These are phyloP conservation scores for Orchesellides sinensis DNA, from an alignment of 2,888 invertebrate genomes.

Conservation along the genomic window DNA sequence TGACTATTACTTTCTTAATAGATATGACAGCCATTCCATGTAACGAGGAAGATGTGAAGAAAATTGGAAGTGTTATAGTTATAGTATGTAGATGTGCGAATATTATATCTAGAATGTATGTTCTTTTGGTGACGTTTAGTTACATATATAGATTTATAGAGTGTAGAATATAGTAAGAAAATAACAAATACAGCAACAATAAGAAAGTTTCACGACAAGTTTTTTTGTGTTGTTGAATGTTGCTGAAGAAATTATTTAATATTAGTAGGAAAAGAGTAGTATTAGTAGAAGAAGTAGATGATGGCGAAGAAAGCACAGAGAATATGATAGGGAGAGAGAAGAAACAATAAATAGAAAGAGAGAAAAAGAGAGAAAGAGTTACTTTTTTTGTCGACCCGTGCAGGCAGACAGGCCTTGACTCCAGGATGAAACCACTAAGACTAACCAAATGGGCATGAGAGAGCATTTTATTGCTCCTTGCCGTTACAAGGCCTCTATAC, in stretches of 20 bases:
- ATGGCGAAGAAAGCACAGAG: not conserved
- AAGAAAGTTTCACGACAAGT: conserved; percentile 18
- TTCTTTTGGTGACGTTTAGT: not conserved
- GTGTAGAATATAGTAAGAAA: not conserved
- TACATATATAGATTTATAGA: not conserved
- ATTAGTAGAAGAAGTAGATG: too few species aligned
- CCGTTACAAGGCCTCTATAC: not conserved
- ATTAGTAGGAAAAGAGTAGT: not conserved
- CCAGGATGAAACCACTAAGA: conserved; percentile 66
- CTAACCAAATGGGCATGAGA: conserved; percentile 53
- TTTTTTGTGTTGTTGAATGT: conserved; percentile 3
- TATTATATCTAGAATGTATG: too few species aligned
- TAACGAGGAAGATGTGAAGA: too few species aligned
- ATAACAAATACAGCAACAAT: not conserved
- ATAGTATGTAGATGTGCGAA: too few species aligned
- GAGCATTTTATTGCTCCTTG: conserved; percentile 35
- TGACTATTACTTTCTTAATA: not conserved
- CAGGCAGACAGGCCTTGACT: conserved; percentile 66
- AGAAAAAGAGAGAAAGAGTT: conserved; percentile 37
- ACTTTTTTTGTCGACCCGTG: conserved; percentile 65
- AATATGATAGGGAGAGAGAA: conserved; percentile 20
- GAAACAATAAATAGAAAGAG: conserved; percentile 9
- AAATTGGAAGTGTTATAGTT: too few species aligned
- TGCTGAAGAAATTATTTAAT: not conserved
- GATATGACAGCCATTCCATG: not conserved